These are phyloP conservation scores for Trinorchestia longiramus DNA, from an alignment of 1,140 invertebrate genomes.

Conservation along the genomic window DNA sequence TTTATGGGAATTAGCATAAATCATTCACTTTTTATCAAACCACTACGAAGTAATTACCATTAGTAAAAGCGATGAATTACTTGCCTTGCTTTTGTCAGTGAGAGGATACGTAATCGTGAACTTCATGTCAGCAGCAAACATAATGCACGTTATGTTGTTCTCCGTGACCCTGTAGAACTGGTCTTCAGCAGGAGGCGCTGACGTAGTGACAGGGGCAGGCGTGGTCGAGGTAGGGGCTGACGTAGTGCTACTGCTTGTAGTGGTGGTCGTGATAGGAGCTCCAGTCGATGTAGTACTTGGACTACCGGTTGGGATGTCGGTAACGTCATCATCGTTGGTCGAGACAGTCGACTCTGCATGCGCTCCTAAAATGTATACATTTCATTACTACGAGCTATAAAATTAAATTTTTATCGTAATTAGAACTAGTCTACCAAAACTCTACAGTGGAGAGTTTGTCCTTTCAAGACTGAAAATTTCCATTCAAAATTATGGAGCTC, in stretches of 20 bases:
- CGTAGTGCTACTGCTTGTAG: not conserved
- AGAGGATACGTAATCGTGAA: slow-evolving; percentile 55
- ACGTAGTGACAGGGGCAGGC: slow-evolving; percentile 6
- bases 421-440: too few relatives aligned
- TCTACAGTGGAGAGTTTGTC: too few relatives aligned
- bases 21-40: too few relatives aligned
- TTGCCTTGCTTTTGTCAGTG: slow-evolving; percentile 21
- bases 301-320: not conserved
- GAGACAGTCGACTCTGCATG: not conserved
- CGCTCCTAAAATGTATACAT: not conserved
- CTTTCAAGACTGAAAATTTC: too few relatives aligned
- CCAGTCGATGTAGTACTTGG: not conserved
- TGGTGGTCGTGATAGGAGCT: slow-evolving; percentile 26
- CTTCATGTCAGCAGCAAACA: slow-evolving; percentile 50
- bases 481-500: too few relatives aligned
- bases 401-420: too few relatives aligned
- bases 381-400: too few relatives aligned
- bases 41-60: too few relatives aligned
- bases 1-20: too few relatives aligned
- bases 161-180: slow-evolving; percentile 56
- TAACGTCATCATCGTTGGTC: not conserved
- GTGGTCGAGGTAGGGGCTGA: not conserved
- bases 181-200: slow-evolving; percentile 13
- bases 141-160: slow-evolving; percentile 57
- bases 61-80: too few relatives aligned